These are phyloP conservation scores for Coccyzus lansbergi DNA, from an alignment of 2,797 vertebrate species.

Conservation along the genomic window DNA sequence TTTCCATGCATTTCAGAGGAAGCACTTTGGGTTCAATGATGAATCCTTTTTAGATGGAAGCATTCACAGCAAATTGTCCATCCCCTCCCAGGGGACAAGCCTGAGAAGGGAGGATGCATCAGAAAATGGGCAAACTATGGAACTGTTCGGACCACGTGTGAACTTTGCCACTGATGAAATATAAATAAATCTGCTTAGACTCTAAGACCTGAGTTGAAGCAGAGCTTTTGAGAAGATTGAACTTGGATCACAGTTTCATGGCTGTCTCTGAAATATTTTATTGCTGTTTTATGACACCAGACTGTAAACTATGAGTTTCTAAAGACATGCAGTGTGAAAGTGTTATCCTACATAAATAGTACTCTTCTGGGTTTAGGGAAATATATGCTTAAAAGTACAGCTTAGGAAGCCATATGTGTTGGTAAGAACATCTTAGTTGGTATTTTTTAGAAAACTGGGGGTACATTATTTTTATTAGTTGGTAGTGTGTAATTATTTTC, in stretches of 20 bases:
- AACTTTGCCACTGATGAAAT: not conserved
- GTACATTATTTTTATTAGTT: not conserved
- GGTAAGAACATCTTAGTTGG: not conserved
- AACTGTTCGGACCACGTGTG: not conserved
- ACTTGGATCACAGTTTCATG: not conserved
- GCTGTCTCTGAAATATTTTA: conserved; percentile 42
- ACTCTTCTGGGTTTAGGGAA: not conserved
- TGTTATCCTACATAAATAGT: not conserved
- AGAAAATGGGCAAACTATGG: not conserved
- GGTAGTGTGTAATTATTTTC: not conserved
- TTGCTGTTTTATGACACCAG: not conserved
- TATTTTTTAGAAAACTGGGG: not conserved
- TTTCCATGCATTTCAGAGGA: not conserved
- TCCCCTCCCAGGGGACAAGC: not conserved
- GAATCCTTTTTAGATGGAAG: not conserved
- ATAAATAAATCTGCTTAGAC: not conserved
- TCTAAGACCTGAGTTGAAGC: not conserved
- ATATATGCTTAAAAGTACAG: not conserved
- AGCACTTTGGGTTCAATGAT: not conserved
- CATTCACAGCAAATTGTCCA: not conserved
- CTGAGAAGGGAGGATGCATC: not conserved
- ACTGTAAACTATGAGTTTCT: conserved; percentile 13
- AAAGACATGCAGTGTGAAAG: not conserved
- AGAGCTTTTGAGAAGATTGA: conserved; percentile 1
- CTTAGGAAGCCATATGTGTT: not conserved